phyloP scores from a whole-genome alignment of 2,797 vertebrate genomes.

The Clarias pachynema region DNA sequence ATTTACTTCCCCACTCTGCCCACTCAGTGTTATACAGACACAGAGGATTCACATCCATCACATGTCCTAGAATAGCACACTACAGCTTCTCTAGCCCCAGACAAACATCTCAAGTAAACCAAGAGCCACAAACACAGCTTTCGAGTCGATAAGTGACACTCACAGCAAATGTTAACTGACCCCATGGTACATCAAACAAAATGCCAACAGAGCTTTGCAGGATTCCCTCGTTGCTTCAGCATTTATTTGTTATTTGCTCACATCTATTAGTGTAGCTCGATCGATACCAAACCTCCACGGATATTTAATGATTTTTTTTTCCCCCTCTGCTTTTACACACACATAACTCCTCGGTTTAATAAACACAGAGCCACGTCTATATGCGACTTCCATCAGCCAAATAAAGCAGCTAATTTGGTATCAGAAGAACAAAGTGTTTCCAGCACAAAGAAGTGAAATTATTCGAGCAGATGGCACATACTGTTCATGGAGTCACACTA shows the following conservation, averaged over 20 bases:
- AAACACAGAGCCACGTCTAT: conserved; percentile 34
- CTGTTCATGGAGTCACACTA: conserved; percentile 35
- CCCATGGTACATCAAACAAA: conserved; percentile 64
- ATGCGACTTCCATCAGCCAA: conserved; percentile 4
- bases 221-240: conserved; percentile 62
- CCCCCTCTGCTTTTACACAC: background rate
- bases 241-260: conserved; percentile 62
- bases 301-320: conserved; percentile 49
- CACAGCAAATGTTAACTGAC: conserved; percentile 63
- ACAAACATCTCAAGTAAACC: conserved; percentile 57
- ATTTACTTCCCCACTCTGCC: conserved; percentile 45
- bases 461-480: conserved; percentile 51
- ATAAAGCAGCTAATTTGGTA: conserved; percentile 33
- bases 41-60: conserved; percentile 59
- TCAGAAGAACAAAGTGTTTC: conserved; percentile 39
- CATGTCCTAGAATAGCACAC: conserved; percentile 14
- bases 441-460: conserved; percentile 39
- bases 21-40: conserved; percentile 56
- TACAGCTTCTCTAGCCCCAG: conserved; percentile 23
- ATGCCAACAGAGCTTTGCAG: conserved; percentile 72
- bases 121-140: conserved; percentile 56
- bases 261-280: conserved; percentile 20
- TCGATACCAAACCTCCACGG: conserved; percentile 44
- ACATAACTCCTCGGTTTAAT: conserved; percentile 38
- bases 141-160: conserved; percentile 59